phyloP scores from a whole-genome alignment of 2,797 vertebrate species.

The Dipus sagitta region DNA sequence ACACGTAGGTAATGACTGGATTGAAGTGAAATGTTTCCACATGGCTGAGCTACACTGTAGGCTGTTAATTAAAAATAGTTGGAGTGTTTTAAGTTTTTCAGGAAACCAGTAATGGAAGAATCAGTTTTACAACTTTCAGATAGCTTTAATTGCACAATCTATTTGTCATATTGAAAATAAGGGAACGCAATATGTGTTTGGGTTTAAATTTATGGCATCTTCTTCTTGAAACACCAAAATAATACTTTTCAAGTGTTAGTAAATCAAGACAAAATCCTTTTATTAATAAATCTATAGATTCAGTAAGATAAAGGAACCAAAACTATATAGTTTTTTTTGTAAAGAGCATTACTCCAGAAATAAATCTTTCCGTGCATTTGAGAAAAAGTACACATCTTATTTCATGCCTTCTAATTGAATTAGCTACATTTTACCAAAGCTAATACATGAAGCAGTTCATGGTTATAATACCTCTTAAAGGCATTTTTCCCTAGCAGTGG shows the following conservation, averaged over 20 bases:
- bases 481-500: neutral
- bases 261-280: slow-evolving; percentile 67
- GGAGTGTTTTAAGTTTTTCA: neutral
- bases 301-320: neutral
- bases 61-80: slow-evolving; percentile 40
- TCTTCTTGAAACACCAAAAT: slow-evolving; percentile 17
- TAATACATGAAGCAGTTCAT: neutral
- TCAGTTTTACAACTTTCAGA: neutral
- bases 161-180: slow-evolving; percentile 61
- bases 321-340: slow-evolving; percentile 38
- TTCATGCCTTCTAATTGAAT: slow-evolving; percentile 38
- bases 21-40: slow-evolving; percentile 22
- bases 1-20: slow-evolving; percentile 13
- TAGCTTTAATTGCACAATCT: slow-evolving; percentile 17
- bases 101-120: neutral
- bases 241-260: slow-evolving; percentile 60
- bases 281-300: slow-evolving; percentile 70
- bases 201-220: slow-evolving; percentile 65
- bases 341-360: slow-evolving; percentile 45
- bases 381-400: slow-evolving; percentile 45
- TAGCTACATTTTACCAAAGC: neutral
- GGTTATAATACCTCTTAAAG: slow-evolving; percentile 1
- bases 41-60: neutral
- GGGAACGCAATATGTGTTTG: neutral
- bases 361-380: slow-evolving; percentile 52